phyloP scores from a whole-genome alignment of 2,888 invertebrate species.

The Drosophila hamatofila region DNA sequence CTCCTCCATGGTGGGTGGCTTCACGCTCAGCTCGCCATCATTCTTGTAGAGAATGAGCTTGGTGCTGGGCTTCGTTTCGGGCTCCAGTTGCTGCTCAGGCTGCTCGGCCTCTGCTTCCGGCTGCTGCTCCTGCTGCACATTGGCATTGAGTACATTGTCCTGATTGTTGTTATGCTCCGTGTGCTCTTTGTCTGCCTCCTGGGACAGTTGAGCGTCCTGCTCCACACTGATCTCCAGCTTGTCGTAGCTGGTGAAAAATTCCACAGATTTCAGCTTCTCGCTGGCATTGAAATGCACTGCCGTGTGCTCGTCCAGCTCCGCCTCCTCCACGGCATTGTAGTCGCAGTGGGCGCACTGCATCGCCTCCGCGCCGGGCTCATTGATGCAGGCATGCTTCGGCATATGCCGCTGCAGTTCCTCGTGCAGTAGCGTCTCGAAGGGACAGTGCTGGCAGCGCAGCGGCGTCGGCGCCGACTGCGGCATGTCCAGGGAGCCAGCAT shows the following conservation, averaged over 20 bases:
- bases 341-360: constrained; percentile 93
- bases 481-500: constrained; percentile 68
- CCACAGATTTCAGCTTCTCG: constrained; percentile 82
- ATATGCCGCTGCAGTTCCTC: constrained; percentile 91
- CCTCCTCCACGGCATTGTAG: constrained; percentile 91
- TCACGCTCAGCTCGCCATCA: constrained; percentile 79
- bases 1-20: constrained; percentile 58
- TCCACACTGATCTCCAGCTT: constrained; percentile 83
- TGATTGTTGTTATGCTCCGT: constrained; percentile 78
- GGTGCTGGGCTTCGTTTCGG: constrained; percentile 61
- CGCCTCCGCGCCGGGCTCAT: constrained; percentile 86
- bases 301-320: constrained; percentile 91
- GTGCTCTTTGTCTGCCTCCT: constrained; percentile 55
- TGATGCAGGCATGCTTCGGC: constrained; percentile 89
- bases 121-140: constrained; percentile 53
- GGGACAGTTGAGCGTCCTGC: constrained; percentile 35
- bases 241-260: constrained; percentile 84
- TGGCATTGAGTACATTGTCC: constrained; percentile 80
- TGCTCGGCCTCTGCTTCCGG: neutral
- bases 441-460: constrained; percentile 90
- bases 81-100: constrained; percentile 7
- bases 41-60: constrained; percentile 82
- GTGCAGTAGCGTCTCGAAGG: constrained; percentile 90
- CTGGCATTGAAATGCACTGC: constrained; percentile 89
- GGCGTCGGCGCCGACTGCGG: constrained; percentile 58